Base-by-base conservation (phyloP, 1,140 invertebrate species). In the Drosophila lacteicornis region DNA sequence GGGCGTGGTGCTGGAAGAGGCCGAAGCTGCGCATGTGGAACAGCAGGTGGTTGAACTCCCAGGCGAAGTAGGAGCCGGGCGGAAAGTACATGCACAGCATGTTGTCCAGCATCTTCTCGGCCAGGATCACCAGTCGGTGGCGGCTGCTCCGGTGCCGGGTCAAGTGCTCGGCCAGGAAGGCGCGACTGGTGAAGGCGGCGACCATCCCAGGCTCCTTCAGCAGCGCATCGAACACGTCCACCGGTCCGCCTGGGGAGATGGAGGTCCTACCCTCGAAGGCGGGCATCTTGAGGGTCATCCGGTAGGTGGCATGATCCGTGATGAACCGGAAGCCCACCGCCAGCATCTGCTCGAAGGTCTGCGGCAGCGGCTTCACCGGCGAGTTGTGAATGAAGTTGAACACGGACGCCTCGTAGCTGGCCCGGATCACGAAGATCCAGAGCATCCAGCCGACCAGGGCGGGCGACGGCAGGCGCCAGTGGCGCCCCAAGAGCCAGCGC, bases 21-120 rank as follows among this genome's bases (percentile, higher is more conserved):
- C 85, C 85, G 11, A 84, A 90, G 33, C 75, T 80, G 5, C 85
- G 85, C 61, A 90, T 58, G 3, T 61, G 51, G 13, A 85, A 75
- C 1, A 90, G 60, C 25, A 65, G 22, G 2, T 8, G 3, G 15
- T 55, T 57, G 38, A 90, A 22, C 6, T 33, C 17, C n/a, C 13
- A 77, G 27, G 49, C 67, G 22, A 90, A 17, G 22, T 90, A 90
- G 19, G 85, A 90, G 19, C 62, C 71, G 1, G 33, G 8, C 0
- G 85, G 85, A 4, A 90, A 77, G 40, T 90, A 71, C 7, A 84
- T 63, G 30, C 85, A 90, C n/a, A 82, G 12, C 59, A 90, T 79
- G 19, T 63, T 79, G 38, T 90, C 79, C 50, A 90, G 6, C 11
- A 90, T 50, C 43, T 79, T 81, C 43, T 70, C 55, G 2, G 66